Percentiles rank a stretch among this genome's conserved stretches.
These are phyloP conservation scores for Seira musarum DNA, from an alignment of 2,888 invertebrate species.

Conservation along the genomic window DNA sequence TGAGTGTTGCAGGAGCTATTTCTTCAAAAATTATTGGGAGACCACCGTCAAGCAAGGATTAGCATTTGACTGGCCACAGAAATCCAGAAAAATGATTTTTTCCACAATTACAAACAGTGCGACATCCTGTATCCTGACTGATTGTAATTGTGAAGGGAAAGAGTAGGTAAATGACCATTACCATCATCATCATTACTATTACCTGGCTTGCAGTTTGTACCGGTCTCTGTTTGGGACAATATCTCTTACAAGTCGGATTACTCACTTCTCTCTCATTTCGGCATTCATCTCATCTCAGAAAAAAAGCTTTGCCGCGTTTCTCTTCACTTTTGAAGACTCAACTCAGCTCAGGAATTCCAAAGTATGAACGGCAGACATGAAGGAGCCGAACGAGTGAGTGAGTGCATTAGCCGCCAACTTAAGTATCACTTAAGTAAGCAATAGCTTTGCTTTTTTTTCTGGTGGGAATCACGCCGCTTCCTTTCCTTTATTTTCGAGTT, in stretches of 20 bases:
- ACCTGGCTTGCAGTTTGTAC: too few relatives aligned
- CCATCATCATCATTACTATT: too few relatives aligned
- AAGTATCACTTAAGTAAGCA: constrained; percentile 7
- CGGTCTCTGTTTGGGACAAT: constrained; percentile 1
- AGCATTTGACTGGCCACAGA: not conserved
- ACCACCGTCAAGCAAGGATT: constrained; percentile 9
- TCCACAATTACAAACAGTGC: not conserved
- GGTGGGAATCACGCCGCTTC: constrained; percentile 7
- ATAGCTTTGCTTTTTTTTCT: not conserved
- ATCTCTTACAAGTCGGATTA: constrained; percentile 25
- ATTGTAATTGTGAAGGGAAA: too few relatives aligned
- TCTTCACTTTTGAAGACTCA: not conserved
- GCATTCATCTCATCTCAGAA: not conserved
- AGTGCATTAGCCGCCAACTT: constrained; percentile 24
- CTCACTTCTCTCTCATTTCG: not conserved
- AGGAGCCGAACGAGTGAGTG: constrained; percentile 40
- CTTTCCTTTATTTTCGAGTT: constrained; percentile 8
- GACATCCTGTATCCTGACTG: not conserved
- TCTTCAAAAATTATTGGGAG: too few relatives aligned
- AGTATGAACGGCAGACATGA: constrained; percentile 35
- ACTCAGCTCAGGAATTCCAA: too few relatives aligned
- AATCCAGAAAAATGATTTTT: constrained; percentile 9
- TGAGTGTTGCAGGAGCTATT: too few relatives aligned
- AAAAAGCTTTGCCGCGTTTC: constrained; percentile 1
- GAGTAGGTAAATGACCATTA: too few relatives aligned